These are phyloP conservation scores for Trypoxylon attenuatum DNA, from an alignment of 2,888 invertebrate genomes.

Conservation along the genomic window DNA sequence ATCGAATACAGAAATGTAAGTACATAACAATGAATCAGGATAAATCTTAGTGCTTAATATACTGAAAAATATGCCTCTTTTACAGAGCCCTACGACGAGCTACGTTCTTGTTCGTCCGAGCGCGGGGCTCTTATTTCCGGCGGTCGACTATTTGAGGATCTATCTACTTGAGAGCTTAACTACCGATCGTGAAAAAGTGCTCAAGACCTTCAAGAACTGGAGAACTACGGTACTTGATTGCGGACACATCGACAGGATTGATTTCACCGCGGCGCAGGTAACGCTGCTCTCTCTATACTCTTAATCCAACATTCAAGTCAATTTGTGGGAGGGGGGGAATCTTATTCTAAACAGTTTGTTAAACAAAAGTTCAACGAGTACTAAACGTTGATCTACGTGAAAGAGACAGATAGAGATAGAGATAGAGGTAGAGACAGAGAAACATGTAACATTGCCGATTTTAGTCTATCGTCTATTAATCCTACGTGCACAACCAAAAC, in stretches of 20 bases:
- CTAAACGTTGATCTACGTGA: too few relatives aligned
- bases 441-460: too few relatives aligned
- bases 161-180: constrained; percentile 70
- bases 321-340: too few relatives aligned
- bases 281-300: too few relatives aligned
- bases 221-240: constrained; percentile 81
- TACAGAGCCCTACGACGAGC: constrained; percentile 60
- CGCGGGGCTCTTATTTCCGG: constrained; percentile 77
- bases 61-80: constrained; percentile 20
- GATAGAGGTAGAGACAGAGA: too few relatives aligned
- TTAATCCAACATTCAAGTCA: too few relatives aligned
- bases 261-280: constrained; percentile 83
- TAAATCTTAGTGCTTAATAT: constrained; percentile 19
- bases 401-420: too few relatives aligned
- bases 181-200: constrained; percentile 39
- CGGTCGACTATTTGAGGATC: constrained; percentile 76
- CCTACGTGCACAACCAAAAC: neutral
- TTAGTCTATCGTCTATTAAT: too few relatives aligned
- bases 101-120: constrained; percentile 75
- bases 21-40: constrained; percentile 51
- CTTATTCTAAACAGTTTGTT: too few relatives aligned
- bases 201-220: constrained; percentile 57
- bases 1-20: constrained; percentile 78
- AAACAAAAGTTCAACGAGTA: too few relatives aligned
- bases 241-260: constrained; percentile 78